These are phyloP conservation scores for Brachyopa scutellaris DNA, from an alignment of 2,888 invertebrate species.

Conservation along the genomic window DNA sequence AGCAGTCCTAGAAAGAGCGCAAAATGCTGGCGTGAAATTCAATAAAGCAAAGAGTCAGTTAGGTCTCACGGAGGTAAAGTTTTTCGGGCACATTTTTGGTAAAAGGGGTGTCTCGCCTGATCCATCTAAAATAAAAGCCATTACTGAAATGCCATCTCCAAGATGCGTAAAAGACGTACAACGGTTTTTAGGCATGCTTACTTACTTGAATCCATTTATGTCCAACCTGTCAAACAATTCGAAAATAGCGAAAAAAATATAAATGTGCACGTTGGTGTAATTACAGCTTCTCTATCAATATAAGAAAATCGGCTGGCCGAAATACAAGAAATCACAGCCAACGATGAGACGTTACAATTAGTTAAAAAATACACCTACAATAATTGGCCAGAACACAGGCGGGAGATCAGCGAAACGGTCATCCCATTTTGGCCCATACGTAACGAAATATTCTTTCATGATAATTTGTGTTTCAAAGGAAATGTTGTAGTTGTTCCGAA, in stretches of 20 bases:
- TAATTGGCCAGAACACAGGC: conserved; percentile 7
- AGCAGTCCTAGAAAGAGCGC: conserved; percentile 10
- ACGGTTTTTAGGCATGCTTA: conserved; percentile 22
- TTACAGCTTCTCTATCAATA: no score
- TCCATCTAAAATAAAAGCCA: conserved; percentile 15
- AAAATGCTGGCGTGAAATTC: conserved; percentile 5
- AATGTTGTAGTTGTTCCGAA: not conserved
- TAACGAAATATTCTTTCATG: conserved; percentile 5
- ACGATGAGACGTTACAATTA: no score
- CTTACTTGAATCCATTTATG: conserved; percentile 2
- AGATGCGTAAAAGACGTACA: conserved; percentile 26
- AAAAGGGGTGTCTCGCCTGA: conserved; percentile 12
- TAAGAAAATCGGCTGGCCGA: no score
- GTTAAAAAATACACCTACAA: no score
- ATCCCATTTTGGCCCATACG: no score
- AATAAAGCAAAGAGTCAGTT: conserved; percentile 19
- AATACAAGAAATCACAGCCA: no score
- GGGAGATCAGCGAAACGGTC: no score
- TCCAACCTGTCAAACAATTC: not conserved
- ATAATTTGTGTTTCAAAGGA: conserved; percentile 9
- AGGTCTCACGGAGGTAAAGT: not conserved
- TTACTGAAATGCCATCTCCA: conserved; percentile 25
- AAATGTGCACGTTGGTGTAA: no score
- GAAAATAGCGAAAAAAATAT: not conserved
- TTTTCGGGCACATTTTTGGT: conserved; percentile 36